Evolutionary conservation across 23 tunicate species (phyloP).

Genomic region (Ciona savignyi): DNA sequence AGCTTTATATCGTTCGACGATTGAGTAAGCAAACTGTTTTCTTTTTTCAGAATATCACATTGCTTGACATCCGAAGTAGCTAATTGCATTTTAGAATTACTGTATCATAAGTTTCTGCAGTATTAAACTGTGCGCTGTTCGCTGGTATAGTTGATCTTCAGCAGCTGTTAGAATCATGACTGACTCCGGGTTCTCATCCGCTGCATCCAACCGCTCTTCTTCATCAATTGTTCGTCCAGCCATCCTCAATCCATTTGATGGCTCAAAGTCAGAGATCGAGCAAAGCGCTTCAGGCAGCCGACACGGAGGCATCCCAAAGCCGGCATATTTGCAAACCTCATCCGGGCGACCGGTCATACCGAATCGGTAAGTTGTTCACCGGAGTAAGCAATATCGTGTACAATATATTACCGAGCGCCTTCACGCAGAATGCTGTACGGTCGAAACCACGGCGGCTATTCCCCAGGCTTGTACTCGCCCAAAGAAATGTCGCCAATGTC

Average conservation of each 20-base stretch:
- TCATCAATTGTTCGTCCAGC: slow-evolving; percentile 46
- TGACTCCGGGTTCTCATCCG: slow-evolving; percentile 90
- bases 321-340: slow-evolving; percentile 12
- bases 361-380: slow-evolving; percentile 17
- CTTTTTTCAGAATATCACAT: neutral
- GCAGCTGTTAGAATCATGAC: slow-evolving; percentile 33
- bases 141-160: neutral
- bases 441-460: slow-evolving; percentile 66
- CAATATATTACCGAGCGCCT: neutral
- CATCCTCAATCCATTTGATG: slow-evolving; percentile 33
- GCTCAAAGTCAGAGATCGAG: slow-evolving; percentile 6
- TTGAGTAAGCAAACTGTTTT: neutral
- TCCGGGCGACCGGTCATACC: slow-evolving; percentile 41
- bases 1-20: neutral
- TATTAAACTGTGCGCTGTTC: neutral
- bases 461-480: slow-evolving; percentile 76
- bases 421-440: slow-evolving; percentile 36
- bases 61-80: neutral
- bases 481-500: slow-evolving; percentile 95
- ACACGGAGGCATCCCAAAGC: slow-evolving; percentile 34
- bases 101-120: neutral
- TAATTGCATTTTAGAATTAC: neutral
- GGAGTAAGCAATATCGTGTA: neutral
- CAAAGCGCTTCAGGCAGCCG: slow-evolving; percentile 8
- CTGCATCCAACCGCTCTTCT: slow-evolving; percentile 71